Percentiles rank a stretch among this genome's conserved stretches.
Conservation (phyloP, 2,888 invertebrate genomes). For the Cheilosia scutellata region DNA sequence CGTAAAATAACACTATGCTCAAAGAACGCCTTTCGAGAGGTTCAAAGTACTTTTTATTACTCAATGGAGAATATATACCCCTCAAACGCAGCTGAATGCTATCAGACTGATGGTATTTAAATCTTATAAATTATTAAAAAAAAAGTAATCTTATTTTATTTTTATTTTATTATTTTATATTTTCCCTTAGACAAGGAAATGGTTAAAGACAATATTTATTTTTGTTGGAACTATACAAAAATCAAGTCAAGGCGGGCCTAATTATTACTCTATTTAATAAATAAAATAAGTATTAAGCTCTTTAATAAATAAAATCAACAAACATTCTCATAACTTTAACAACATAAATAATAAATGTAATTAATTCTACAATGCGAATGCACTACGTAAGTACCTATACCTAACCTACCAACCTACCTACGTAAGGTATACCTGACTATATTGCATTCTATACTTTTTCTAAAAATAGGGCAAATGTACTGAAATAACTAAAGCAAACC, state of each 20-base stretch:
- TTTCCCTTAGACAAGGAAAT: constrained; percentile 79
- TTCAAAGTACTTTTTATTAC: constrained; percentile 81
- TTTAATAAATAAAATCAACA: background rate
- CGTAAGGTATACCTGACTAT: too few species aligned
- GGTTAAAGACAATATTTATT: constrained; percentile 80
- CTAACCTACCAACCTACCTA: too few species aligned
- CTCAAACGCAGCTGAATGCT: constrained; percentile 79
- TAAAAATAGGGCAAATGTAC: too few species aligned
- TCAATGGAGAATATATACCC: constrained; percentile 83
- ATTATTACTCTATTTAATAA: background rate
- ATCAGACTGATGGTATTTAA: constrained; percentile 79
- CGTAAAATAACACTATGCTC: constrained; percentile 81
- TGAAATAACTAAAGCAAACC: too few species aligned
- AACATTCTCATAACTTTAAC: too few species aligned
- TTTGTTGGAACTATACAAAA: constrained; percentile 82
- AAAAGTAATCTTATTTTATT: background rate
- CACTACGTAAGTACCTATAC: too few species aligned
- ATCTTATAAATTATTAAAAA: background rate
- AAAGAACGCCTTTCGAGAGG: constrained; percentile 79
- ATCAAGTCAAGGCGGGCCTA: constrained; percentile 77
- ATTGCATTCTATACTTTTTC: too few species aligned
- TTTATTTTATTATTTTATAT: constrained; percentile 2
- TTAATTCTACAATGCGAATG: too few species aligned
- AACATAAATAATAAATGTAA: too few species aligned
- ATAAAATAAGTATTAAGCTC: background rate